These are phyloP conservation scores for Norana najaformis DNA, from an alignment of 2,888 invertebrate species.

Conservation along the genomic window DNA sequence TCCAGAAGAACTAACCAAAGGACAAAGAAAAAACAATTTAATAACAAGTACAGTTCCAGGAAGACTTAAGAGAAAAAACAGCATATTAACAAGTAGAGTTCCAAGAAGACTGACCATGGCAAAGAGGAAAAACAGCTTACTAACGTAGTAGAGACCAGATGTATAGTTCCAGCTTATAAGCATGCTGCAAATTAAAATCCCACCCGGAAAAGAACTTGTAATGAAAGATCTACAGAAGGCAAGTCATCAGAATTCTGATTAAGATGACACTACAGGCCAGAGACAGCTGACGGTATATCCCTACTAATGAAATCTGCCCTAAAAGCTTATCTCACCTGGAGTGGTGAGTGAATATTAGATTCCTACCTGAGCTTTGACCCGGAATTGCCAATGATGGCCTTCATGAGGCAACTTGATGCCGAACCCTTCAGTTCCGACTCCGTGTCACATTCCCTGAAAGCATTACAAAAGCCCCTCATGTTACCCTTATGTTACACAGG, in stretches of 20 bases:
- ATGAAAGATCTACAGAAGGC: neutral
- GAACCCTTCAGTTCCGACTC: constrained; percentile 59
- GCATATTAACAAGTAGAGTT: neutral
- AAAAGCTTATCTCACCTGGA: neutral
- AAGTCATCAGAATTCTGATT: neutral
- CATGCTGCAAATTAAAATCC: neutral
- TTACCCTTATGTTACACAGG: neutral
- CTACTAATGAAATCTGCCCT: constrained; percentile 6
- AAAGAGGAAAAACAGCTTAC: neutral
- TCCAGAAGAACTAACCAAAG: neutral
- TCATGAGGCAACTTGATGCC: constrained; percentile 62
- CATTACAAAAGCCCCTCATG: neutral
- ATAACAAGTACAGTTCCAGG: neutral
- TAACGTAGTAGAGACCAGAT: neutral
- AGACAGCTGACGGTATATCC: neutral
- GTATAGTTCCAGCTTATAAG: constrained; percentile 2
- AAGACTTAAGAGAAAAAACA: no score
- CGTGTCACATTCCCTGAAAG: constrained; percentile 58
- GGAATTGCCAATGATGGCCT: constrained; percentile 53
- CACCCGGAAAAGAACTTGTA: neutral
- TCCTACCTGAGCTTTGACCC: neutral
- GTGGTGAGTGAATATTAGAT: neutral
- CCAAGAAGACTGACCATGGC: neutral
- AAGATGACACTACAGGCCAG: neutral
- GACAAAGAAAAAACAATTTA: neutral